These are phyloP conservation scores for Mimas tiliae DNA, from an alignment of 2,888 invertebrate genomes.

Conservation along the genomic window DNA sequence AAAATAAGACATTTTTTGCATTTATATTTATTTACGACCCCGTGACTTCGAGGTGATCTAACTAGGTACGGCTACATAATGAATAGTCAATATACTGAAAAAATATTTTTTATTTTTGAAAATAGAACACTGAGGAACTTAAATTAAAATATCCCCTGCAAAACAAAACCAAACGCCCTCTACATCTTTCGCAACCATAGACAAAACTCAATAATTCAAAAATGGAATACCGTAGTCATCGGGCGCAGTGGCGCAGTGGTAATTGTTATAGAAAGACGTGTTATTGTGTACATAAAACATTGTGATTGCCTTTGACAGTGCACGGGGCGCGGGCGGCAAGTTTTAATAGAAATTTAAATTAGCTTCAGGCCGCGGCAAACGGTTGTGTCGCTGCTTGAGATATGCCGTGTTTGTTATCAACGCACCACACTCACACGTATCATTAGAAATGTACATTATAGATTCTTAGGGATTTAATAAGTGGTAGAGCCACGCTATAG, in stretches of 20 bases:
- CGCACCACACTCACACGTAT: neutral
- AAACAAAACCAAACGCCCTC: no score
- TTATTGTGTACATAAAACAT: slow-evolving; percentile 66
- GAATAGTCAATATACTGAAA: no score
- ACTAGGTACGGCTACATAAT: no score
- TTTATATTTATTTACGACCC: no score
- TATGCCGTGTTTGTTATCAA: slow-evolving; percentile 4
- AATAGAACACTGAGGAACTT: neutral
- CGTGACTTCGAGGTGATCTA: no score
- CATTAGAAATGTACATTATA: neutral
- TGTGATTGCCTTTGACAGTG: slow-evolving; percentile 73
- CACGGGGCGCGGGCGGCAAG: slow-evolving; percentile 61
- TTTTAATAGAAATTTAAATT: slow-evolving; percentile 84
- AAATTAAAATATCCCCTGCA: neutral
- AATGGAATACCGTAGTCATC: neutral
- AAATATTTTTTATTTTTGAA: neutral
- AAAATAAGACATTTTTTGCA: no score
- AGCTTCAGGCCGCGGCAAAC: slow-evolving; percentile 45
- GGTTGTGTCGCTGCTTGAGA: slow-evolving; percentile 27
- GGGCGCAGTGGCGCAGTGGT: slow-evolving; percentile 25
- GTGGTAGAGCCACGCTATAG: no score
- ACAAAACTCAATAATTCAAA: slow-evolving; percentile 5
- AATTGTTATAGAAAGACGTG: slow-evolving; percentile 41
- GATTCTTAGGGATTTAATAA: no score
- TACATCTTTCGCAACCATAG: neutral